These are phyloP conservation scores for Conomelus anceps DNA, from an alignment of 2,888 invertebrate species.

Conservation along the genomic window DNA sequence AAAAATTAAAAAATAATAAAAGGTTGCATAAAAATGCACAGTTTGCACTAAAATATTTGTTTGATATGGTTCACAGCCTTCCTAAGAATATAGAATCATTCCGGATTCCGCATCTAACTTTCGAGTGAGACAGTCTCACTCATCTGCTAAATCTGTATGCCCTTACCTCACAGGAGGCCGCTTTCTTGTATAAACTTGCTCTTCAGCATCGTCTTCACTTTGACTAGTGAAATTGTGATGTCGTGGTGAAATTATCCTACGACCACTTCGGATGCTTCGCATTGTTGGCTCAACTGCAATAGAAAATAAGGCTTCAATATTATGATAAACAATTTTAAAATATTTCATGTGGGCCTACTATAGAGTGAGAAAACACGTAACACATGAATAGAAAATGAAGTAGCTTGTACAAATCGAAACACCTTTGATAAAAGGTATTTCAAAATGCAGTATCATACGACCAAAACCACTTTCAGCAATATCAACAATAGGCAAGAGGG, in stretches of 20 bases:
- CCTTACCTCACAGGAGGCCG: slow-evolving; percentile 1
- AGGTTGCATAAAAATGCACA: too few species aligned
- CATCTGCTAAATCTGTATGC: neutral
- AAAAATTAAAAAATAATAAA: too few species aligned
- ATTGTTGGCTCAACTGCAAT: slow-evolving; percentile 1
- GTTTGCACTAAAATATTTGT: too few species aligned
- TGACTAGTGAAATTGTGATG: slow-evolving; percentile 22
- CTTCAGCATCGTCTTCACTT: slow-evolving; percentile 24
- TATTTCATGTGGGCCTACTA: neutral
- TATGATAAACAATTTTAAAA: neutral
- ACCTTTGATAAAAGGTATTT: too few species aligned
- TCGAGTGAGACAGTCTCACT: neutral
- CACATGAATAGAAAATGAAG: too few species aligned
- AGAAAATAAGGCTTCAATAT: neutral
- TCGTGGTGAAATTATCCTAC: slow-evolving; percentile 18
- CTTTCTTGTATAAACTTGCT: slow-evolving; percentile 7
- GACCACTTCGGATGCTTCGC: slow-evolving; percentile 18
- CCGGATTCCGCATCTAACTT: neutral
- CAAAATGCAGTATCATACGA: too few species aligned
- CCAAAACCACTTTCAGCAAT: too few species aligned
- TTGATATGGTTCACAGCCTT: too few species aligned
- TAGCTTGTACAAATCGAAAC: too few species aligned
- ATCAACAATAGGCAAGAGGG: too few species aligned
- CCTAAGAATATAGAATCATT: neutral
- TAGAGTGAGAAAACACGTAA: too few species aligned